Evolutionary conservation across 2,797 vertebrate species (phyloP).

Genomic region (Moxostoma hubbsi): DNA sequence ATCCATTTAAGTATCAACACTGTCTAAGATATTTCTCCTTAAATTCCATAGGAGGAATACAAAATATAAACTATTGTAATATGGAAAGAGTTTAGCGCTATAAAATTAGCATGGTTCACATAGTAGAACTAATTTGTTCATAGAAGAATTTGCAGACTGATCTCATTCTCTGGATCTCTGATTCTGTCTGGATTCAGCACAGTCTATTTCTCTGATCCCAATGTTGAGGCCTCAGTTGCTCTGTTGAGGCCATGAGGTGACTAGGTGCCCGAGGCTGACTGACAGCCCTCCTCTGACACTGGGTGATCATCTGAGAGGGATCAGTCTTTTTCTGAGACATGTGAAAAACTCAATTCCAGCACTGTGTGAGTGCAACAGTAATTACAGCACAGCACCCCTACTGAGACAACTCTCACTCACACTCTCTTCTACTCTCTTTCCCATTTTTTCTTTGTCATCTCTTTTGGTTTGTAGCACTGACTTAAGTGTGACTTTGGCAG

Average conservation of each 20-base stretch:
- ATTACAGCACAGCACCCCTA: slow-evolving; percentile 68
- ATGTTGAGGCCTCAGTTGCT: slow-evolving; percentile 9
- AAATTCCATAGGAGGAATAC: no score
- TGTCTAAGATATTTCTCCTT: no score
- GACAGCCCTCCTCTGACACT: slow-evolving; percentile 59
- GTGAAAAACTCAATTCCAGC: slow-evolving; percentile 74
- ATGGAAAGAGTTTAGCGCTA: no score
- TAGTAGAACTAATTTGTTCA: no score
- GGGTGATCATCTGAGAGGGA: slow-evolving; percentile 61
- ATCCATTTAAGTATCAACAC: no score
- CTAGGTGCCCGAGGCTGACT: slow-evolving; percentile 52
- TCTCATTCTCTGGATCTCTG: no score
- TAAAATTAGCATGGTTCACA: no score
- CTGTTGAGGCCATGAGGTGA: slow-evolving; percentile 31
- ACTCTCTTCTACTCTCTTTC: slow-evolving; percentile 3
- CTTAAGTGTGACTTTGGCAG: neutral
- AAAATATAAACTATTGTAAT: no score
- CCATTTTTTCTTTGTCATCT: slow-evolving; percentile 2
- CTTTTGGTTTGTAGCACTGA: neutral
- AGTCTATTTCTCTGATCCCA: neutral
- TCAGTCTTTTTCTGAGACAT: slow-evolving; percentile 62
- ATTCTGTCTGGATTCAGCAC: neutral
- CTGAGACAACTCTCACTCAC: slow-evolving; percentile 43
- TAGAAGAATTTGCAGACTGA: no score
- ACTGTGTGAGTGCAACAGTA: slow-evolving; percentile 61